Base-by-base conservation (phyloP, 2,113 vertebrate genomes). In the Salvelinus namaycush region DNA sequence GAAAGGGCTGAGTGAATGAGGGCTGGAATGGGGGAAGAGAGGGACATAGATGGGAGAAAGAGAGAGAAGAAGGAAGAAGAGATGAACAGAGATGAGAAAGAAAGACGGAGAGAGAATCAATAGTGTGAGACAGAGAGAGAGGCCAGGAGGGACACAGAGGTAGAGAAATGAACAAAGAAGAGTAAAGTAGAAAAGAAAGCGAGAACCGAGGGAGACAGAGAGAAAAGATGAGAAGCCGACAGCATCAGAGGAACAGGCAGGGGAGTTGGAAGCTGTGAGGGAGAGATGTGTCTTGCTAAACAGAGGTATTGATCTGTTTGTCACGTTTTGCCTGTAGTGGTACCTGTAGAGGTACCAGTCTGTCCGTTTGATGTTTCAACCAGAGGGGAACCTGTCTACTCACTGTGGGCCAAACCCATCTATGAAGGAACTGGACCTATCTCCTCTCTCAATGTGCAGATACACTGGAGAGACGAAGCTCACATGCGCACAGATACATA, bases 231-330 rank as follows among this genome's bases (percentile, higher is more conserved):
- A 4, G 51, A 54, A 54, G 16, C 51, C 16, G 14, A 18, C 51
- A 16, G 49, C 11, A 51, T 12, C 49, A 12, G 34, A 8, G 7
- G 34, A 39, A 44, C 39, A 44, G 39, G 39, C 39, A 44, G 39
- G 39, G 39, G 39, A 44, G 39, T 3, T 9, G 39, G 39, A 2
- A 9, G 39, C 9, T 57, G 54, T 20, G 54, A 57, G n/a, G 49
- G 39, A 44, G 39, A 11, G 39, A 44, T 11, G 11, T 44, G 39
- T 44, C 39, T 44, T 26, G 27, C 4, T 68, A 72, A 62, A 81
- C 57, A 75, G 73, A 77, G 39, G 65, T 22, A 87, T 75, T 1
- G 59, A 80, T 75, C 29, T 74, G 66, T 86, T 81, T 79, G 44
- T 79, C n/a, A 29, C n/a, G 66, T 59, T 70, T 24, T 60, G 54